Conservation (phyloP, 2,113 vertebrate species). For the Chaenocephalus aceratus region DNA sequence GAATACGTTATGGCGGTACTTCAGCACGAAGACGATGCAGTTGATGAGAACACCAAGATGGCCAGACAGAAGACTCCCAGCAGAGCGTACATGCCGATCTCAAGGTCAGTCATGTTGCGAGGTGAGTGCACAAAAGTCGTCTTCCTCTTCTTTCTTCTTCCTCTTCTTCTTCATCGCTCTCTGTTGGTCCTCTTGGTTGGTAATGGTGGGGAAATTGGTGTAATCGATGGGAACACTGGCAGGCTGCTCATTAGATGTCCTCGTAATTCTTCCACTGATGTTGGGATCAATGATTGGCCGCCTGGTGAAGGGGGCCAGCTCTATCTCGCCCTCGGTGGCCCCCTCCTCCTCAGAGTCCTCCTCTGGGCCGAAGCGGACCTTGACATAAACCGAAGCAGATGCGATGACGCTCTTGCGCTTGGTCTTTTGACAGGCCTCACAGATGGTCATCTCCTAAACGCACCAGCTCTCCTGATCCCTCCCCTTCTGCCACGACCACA, state of each 20-base stretch:
- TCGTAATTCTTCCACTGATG: constrained; percentile 76
- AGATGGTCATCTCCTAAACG: constrained; percentile 93
- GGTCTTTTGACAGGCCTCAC: constrained; percentile 96
- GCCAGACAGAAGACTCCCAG: constrained; percentile 97
- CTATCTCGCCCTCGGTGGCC: constrained; percentile 76
- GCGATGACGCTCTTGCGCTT: constrained; percentile 95
- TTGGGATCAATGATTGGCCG: constrained; percentile 84
- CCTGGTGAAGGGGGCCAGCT: constrained; percentile 79
- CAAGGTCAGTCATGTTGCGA: constrained; percentile 94
- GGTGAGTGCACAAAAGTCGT: constrained; percentile 89
- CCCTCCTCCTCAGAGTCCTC: constrained; percentile 88
- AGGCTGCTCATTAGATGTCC: constrained; percentile 82
- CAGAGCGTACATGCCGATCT: constrained; percentile 98
- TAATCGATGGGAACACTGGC: constrained; percentile 87
- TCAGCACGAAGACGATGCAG: constrained; percentile 97
- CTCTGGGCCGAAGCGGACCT: constrained; percentile 90
- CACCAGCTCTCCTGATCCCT: constrained; percentile 89
- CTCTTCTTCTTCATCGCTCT: constrained; percentile 77
- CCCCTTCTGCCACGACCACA: constrained; percentile 89
- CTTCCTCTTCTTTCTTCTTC: constrained; percentile 80
- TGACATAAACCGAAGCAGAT: constrained; percentile 86
- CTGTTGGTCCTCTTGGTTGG: constrained; percentile 85
- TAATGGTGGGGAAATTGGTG: constrained; percentile 89
- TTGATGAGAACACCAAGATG: constrained; percentile 98
- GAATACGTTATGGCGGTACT: constrained; percentile 97